Evolutionary conservation across 1,140 invertebrate species (phyloP).

Genomic region (Oreohelix idahoensis): DNA sequence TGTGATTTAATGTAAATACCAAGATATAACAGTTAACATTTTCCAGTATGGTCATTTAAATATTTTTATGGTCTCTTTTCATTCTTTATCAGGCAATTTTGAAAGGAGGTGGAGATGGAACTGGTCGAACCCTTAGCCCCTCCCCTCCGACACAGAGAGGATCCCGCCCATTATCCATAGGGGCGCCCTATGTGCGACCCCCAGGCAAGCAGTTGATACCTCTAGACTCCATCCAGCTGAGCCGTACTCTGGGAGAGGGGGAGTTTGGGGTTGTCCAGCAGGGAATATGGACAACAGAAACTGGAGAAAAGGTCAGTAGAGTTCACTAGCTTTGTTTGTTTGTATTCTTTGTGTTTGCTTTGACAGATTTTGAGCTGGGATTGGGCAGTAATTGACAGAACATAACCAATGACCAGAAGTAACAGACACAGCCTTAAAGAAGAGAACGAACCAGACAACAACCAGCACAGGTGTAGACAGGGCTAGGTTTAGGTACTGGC

Average conservation of each 20-base stretch:
- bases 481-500: too few species aligned
- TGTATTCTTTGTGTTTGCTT: too few species aligned
- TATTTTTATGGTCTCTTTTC: neutral
- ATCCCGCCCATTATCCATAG: conserved; percentile 56
- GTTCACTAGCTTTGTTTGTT: too few species aligned
- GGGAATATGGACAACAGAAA: conserved; percentile 93
- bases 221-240: conserved; percentile 91
- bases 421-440: too few species aligned
- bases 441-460: too few species aligned
- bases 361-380: too few species aligned
- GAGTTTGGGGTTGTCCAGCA: conserved; percentile 99
- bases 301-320: conserved; percentile 84
- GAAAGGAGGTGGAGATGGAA: conserved; percentile 49
- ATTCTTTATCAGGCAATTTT: conserved; percentile 56
- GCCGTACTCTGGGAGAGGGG: conserved; percentile 94
- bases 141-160: conserved; percentile 60
- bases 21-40: neutral
- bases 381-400: too few species aligned
- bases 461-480: too few species aligned
- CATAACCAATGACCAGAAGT: too few species aligned
- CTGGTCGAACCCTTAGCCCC: conserved; percentile 54
- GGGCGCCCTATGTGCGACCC: conserved; percentile 40
- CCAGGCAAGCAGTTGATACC: conserved; percentile 94
- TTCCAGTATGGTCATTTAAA: neutral
- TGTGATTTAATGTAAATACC: too few species aligned